Base-by-base conservation (phyloP, 53 echinoderm and acorn worm genomes). In the Apostichopus leukothele region DNA sequence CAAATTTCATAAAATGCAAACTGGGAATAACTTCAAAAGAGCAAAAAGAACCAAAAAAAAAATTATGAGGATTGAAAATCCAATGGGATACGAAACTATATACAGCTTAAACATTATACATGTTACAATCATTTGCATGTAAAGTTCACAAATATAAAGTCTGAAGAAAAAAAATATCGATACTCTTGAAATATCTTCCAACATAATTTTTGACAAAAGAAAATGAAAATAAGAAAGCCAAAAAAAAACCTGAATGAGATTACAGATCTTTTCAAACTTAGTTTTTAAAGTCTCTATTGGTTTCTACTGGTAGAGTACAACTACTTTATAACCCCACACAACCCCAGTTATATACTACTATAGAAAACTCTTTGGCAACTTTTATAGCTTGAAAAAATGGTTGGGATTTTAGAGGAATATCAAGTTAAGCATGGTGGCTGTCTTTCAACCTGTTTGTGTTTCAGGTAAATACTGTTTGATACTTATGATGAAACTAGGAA, bases 71-170 rank as follows among this genome's bases (percentile, higher is more conserved):
- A 57, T 21, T 9, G 23, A 80, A 80, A 51, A 80, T 80, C 80
- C 80, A 80, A 14, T 9, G 59, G 80, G 59, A 80, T 80, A 20
- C 50, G 54, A 53, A 80, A 80, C 20, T 80, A 80, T 80, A 80
- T 80, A 80, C 80, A 80, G 59, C 21, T 80, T 80, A 53, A 39
- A 80, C 53, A 54, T 80, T 16, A 55, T 80, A 80, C 80, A 80
- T 53, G 9, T 53, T 80, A 80, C 54, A 80, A 53, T n/a, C 57
- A 68, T 68, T 12, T 68, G 16, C 68, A 68, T 68, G 16, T 14
- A 18, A 68, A 68, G 19, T 14, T 14, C 14, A 11, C 68, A 68
- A 12, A 68, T 13, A 68, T 68, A 68, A 13, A 68, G 68, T 68
- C 68, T 71, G 14, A 71, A 71, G 3, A 71, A 71, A n/a, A 71